These are phyloP conservation scores for Balearica regulorum DNA, from an alignment of 2,797 vertebrate genomes.

Conservation along the genomic window DNA sequence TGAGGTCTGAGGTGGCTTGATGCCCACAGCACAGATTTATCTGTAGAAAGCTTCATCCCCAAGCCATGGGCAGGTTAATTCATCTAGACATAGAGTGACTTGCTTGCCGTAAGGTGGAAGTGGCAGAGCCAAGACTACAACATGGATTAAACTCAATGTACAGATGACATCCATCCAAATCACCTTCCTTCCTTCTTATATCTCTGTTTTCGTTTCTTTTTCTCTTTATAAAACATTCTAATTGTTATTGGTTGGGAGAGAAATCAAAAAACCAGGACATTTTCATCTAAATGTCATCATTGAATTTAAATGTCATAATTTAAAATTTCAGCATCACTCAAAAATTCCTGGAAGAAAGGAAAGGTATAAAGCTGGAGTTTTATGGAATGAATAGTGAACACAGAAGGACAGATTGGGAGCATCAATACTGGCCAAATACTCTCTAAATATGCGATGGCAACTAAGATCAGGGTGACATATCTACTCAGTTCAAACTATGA, in stretches of 20 bases:
- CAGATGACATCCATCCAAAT: background rate
- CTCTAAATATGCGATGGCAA: background rate
- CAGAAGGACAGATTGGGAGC: background rate
- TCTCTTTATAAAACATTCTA: background rate
- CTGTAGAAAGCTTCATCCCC: background rate
- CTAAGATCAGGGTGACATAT: background rate
- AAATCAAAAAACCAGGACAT: background rate
- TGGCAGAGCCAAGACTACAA: background rate
- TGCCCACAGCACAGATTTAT: background rate
- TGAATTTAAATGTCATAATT: background rate
- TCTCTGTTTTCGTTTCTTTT: background rate
- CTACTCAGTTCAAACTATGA: background rate
- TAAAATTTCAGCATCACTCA: background rate
- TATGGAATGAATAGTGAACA: background rate
- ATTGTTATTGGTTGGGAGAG: background rate
- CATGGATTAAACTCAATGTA: background rate
- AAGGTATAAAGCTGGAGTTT: background rate
- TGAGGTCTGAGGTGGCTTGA: background rate
- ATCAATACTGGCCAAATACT: background rate
- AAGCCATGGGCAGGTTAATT: background rate
- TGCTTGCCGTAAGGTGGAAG: background rate
- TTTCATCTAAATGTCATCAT: background rate
- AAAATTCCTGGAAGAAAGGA: background rate
- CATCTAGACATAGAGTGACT: background rate
- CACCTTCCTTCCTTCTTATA: background rate